phyloP scores from a whole-genome alignment of 1,140 invertebrate genomes.

The Aethina tumida region DNA sequence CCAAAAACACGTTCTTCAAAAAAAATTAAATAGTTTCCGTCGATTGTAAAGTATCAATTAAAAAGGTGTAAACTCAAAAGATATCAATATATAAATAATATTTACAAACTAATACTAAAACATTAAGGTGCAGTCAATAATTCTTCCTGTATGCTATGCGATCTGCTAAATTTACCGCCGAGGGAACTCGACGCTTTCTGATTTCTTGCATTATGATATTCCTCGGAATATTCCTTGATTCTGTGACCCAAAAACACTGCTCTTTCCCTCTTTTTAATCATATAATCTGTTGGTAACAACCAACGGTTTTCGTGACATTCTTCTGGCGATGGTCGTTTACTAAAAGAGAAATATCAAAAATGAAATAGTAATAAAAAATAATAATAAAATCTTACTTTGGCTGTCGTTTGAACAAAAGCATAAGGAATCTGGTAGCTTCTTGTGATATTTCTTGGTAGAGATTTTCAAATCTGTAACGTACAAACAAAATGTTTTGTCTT shows the following conservation, averaged over 20 bases:
- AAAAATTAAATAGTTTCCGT: not conserved
- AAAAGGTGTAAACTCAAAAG: not conserved
- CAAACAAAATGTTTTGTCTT: constrained; percentile 82
- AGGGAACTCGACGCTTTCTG: constrained; percentile 43
- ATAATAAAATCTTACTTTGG: constrained; percentile 57
- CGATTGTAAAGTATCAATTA: not conserved
- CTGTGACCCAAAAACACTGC: constrained; percentile 75
- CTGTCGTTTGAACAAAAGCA: constrained; percentile 88
- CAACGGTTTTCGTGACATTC: constrained; percentile 94
- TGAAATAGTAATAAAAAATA: constrained; percentile 5
- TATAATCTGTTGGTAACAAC: constrained; percentile 82
- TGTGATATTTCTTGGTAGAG: constrained; percentile 90
- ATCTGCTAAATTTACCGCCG: constrained; percentile 52
- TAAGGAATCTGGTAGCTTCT: constrained; percentile 89
- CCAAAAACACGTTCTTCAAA: not conserved
- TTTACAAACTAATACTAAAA: constrained; percentile 19
- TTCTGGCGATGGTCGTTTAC: constrained; percentile 85
- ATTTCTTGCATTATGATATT: constrained; percentile 57
- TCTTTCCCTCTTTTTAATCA: constrained; percentile 85
- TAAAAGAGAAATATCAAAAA: constrained; percentile 38
- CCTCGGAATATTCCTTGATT: constrained; percentile 70
- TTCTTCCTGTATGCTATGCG: constrained; percentile 74
- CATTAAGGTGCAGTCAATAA: constrained; percentile 48
- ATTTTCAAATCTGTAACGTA: constrained; percentile 89
- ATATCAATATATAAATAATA: constrained; percentile 22